phyloP scores from a whole-genome alignment of 2,113 vertebrate genomes.

The Poeciliopsis retropinna region DNA sequence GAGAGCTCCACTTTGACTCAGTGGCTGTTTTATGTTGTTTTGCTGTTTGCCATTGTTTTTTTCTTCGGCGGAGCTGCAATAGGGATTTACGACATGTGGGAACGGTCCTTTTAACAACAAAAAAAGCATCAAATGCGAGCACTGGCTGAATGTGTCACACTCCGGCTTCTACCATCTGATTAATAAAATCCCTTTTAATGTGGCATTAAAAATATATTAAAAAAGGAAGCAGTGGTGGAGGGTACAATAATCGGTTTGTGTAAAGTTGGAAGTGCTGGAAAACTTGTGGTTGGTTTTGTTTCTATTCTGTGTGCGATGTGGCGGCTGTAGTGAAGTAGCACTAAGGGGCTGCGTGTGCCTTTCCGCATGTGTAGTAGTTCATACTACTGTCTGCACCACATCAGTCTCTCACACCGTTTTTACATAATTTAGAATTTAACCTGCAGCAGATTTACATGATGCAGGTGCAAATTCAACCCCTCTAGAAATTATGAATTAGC shows the following conservation, averaged over 20 bases:
- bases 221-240: constrained; percentile 32
- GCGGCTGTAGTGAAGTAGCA: too few species aligned
- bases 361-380: not conserved
- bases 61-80: constrained; percentile 49
- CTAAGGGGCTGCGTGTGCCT: not conserved
- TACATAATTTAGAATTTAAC: not conserved
- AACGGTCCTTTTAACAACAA: constrained; percentile 70
- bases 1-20: constrained; percentile 61
- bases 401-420: not conserved
- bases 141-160: constrained; percentile 41
- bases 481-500: too few species aligned
- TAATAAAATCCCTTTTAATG: constrained; percentile 74
- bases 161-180: constrained; percentile 59
- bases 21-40: constrained; percentile 60
- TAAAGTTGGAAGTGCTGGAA: constrained; percentile 40
- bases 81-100: constrained; percentile 67
- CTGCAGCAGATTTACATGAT: not conserved
- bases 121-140: constrained; percentile 68
- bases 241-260: constrained; percentile 31
- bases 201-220: constrained; percentile 66
- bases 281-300: constrained; percentile 37
- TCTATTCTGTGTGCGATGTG: not conserved
- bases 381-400: not conserved
- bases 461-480: too few species aligned
- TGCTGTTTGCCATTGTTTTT: constrained; percentile 51